Evolutionary conservation across 2,888 invertebrate species (phyloP), one percentile per base, ranked within the genome.

Genomic region (Clepsis dumicolana): DNA sequence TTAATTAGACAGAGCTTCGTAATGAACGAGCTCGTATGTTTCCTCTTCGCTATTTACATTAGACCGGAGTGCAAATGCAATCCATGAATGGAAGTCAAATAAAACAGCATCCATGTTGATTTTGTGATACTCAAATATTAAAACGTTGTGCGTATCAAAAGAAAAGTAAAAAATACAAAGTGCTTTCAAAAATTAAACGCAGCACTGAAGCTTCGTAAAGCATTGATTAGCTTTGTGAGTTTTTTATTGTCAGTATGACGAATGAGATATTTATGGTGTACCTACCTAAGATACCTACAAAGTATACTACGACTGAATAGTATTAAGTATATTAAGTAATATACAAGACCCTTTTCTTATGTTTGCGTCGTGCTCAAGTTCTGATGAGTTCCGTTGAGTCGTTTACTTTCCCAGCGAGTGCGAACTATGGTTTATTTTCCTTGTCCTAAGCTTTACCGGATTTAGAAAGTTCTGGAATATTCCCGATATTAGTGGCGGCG

Each of bases 401-500:
- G 29, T 50, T 68, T 53, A 57, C 66, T 64, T 63, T 44, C 62
- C 57, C 35, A 27, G 53, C 62, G 14, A 69, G 62, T 59, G 61
- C 71, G 72, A 75, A 75, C 75, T 77, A 74, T 78, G 75, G 79
- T 80, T 87, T 87, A 86, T 86, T 87, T 86, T 83, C 82, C 83
- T 77, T 80, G 73, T 76, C 71, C 79, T 78, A 83, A 87, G 86
- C 86, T 88, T 83, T 80, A 75, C 89, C 86, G 78, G 86, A 90
- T 89, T 84, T 91, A 92, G 91, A 91, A 89, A 85, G 80, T 86
- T 67, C 67, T 63, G 67, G 62, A 56, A 67, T 63, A 67, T 57
- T 83, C 84, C 80, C 85, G 82, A 87, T 87, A 87, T 81, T 83
- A 77, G 79, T 79, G 76, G 83, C 87, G 90, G 83, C 88, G 90